These are phyloP conservation scores for Tinea pellionella DNA, from an alignment of 2,888 invertebrate genomes.

Conservation along the genomic window DNA sequence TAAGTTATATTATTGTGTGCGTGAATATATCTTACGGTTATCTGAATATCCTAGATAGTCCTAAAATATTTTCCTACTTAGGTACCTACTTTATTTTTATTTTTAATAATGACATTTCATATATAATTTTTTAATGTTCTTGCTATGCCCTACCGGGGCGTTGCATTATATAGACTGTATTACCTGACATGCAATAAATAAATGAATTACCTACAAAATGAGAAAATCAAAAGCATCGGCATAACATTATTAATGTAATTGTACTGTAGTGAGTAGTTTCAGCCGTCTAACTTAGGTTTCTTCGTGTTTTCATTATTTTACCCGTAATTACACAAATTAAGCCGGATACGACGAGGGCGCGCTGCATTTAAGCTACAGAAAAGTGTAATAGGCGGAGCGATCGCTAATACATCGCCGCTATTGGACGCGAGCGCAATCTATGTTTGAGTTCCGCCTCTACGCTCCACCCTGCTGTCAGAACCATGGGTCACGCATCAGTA, in stretches of 20 bases:
- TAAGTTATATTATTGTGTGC: too few species aligned
- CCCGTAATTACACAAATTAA: slow-evolving; percentile 59
- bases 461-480: slow-evolving; percentile 19
- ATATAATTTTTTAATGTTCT: too few species aligned
- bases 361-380: neutral
- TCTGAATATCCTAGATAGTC: too few species aligned
- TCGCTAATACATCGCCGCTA: slow-evolving; percentile 22
- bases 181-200: too few species aligned
- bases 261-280: neutral
- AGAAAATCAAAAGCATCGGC: neutral
- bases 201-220: neutral
- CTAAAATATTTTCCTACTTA: too few species aligned
- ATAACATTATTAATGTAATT: neutral
- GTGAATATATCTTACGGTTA: too few species aligned
- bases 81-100: too few species aligned
- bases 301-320: slow-evolving; percentile 2
- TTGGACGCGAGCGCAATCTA: slow-evolving; percentile 30
- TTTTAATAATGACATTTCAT: too few species aligned
- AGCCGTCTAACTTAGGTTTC: neutral
- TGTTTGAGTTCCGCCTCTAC: neutral
- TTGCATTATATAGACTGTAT: too few species aligned
- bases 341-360: slow-evolving; percentile 24
- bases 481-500: slow-evolving; percentile 21
- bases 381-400: neutral
- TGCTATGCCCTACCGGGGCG: too few species aligned